Evolutionary conservation across 2,888 invertebrate genomes (phyloP), one percentile per base, ranked within the genome.

Genomic region (Meandrusa payeni): DNA sequence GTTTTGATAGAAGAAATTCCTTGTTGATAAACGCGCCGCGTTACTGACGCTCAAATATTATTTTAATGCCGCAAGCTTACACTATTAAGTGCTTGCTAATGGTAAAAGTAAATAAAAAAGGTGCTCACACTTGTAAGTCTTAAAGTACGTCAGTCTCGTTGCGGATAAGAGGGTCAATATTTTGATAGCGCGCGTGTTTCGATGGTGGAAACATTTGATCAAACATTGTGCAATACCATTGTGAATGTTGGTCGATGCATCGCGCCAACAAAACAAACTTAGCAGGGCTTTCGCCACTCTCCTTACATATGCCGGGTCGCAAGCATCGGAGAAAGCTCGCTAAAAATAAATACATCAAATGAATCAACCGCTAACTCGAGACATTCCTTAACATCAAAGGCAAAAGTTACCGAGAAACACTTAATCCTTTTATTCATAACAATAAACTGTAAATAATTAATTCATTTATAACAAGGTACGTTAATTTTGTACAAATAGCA

Each of bases 101-200:
- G 72, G 76, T 76, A 71, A 78, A 72, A 69, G 76, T 71, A 78
- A 81, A 83, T 77, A 75, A 62, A 66, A n/a, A 69, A 66, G 59
- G 57, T 66, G 70, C 66, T 72, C 65, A 65, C 70, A 77, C 77
- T 79, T 73, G 77, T 76, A 66, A 69, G 56, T 65, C 68, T 76
- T 65, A 70, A 71, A 80, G 73, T 66, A 64, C 71, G 62, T 76
- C 69, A 70, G 65, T 67, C 61, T 67, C 71, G 59, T 72, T 74
- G 80, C 65, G 76, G 74, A 78, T 81, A 74, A 81, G 81, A 80
- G 80, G 67, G 76, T 83, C 80, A 86, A 87, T 87, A 86, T 87
- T 86, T 73, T 87, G 82, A 80, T 85, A 81, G 79, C 55, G 62
- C 79, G 77, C 76, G 78, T 76, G 82, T 73, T 75, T 53, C 56